phyloP scores from a whole-genome alignment of 2,888 invertebrate species.

The Amblyjoppa proteus region DNA sequence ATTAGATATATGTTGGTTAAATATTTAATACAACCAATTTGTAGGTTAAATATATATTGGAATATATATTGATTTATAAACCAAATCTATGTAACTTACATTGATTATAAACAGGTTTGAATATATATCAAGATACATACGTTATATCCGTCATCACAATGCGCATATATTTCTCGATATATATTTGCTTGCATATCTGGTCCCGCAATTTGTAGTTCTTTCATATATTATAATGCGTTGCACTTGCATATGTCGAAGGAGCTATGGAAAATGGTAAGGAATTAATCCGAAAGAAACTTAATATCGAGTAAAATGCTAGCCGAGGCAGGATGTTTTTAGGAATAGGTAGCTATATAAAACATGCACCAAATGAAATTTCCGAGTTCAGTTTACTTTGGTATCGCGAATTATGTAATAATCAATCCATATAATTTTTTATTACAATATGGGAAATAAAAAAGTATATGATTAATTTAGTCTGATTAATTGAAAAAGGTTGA shows the following conservation, averaged over 20 bases:
- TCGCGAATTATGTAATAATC: neutral
- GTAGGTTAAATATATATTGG: neutral
- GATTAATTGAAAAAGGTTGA: conserved; percentile 7
- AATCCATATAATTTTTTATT: neutral
- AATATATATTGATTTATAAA: neutral
- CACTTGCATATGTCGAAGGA: neutral
- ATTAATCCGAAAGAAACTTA: too few relatives aligned
- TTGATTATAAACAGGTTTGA: neutral
- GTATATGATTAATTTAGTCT: neutral
- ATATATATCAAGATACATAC: conserved; percentile 5
- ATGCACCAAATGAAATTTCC: neutral
- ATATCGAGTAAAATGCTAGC: too few relatives aligned
- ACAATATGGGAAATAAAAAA: neutral
- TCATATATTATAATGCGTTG: neutral
- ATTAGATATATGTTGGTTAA: neutral
- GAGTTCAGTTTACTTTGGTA: neutral
- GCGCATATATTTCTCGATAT: neutral
- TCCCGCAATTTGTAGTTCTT: neutral
- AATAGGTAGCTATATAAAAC: neutral
- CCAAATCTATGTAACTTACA: conserved; percentile 2
- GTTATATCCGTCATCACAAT: neutral
- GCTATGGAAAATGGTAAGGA: neutral
- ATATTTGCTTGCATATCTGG: neutral
- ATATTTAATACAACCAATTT: too few relatives aligned
- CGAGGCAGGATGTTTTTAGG: neutral